Evolutionary conservation across 2,888 invertebrate species (phyloP), one percentile per base, ranked within the genome.

Genomic region (Ectobius pallidus): DNA sequence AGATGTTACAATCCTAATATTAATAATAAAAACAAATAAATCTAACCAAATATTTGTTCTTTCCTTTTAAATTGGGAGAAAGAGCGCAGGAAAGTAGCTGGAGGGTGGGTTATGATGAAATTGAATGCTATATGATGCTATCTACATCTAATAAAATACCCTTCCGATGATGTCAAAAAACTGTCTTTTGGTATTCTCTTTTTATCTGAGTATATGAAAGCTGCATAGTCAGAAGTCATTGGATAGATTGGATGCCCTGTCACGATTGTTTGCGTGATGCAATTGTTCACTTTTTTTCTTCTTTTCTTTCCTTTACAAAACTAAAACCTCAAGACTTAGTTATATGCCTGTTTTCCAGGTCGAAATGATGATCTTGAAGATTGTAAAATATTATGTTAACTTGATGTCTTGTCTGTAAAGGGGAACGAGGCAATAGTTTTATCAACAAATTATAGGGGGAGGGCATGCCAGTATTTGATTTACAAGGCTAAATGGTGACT

Each of bases 261-360:
- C 58, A 58, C 58, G n/a, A 30, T 3, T 9, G 4, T 18, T 58
- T 58, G 58, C 58, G 58, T 58, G 58, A n/a, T 58, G 27, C 58
- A 58, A n/a, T 32, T 58, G 32, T 32, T 30, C 30, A 30, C 7
- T 58, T 11, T 52, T 25, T 20, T 25, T 1, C 14, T 22, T 22
- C 7, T 22, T 52, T 14, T 25, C 20, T 11, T 25, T 34, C 11
- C 52, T 25, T 22, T 6, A 25, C n/a, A n/a, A n/a, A n/a, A n/a
- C n/a, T n/a, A n/a, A n/a, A n/a, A n/a, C n/a, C n/a, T n/a, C n/a
- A n/a, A n/a, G n/a, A n/a, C n/a, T 52, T 52, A 20, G 7, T 58
- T 58, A 25, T 58, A 30, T 58, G 4, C 58, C 58, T 2, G 32
- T 58, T 58, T n/a, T 30, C 55, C 1, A 14, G 20, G 25, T 52